These are phyloP conservation scores for Formica aserva DNA, from an alignment of 2,888 invertebrate genomes.

Conservation along the genomic window DNA sequence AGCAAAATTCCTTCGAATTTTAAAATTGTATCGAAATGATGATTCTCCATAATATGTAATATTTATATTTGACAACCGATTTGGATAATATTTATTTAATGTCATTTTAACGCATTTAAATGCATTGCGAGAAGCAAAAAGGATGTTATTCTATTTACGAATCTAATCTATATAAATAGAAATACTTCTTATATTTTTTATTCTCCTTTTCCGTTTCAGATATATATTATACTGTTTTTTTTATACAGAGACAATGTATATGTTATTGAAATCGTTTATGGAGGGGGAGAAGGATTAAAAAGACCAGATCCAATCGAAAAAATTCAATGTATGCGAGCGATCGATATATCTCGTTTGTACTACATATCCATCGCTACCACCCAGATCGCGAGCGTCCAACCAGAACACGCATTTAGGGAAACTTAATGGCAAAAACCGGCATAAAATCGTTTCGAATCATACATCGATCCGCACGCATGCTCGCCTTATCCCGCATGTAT, in stretches of 20 bases:
- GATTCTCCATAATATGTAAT: not conserved
- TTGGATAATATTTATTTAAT: not conserved
- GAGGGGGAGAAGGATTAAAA: not conserved
- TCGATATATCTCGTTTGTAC: conserved; percentile 40
- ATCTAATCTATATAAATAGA: not conserved
- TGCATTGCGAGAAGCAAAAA: not conserved
- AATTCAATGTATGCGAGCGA: conserved; percentile 18
- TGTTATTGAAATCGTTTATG: conserved; percentile 22
- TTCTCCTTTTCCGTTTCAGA: not conserved
- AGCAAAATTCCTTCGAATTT: not conserved
- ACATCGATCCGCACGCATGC: conserved; percentile 61
- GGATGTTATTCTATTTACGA: not conserved
- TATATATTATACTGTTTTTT: too few relatives aligned
- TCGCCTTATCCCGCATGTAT: conserved; percentile 79
- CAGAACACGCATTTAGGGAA: conserved; percentile 80
- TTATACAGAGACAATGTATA: not conserved
- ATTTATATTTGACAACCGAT: not conserved
- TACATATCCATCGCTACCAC: conserved; percentile 27
- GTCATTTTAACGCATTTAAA: not conserved
- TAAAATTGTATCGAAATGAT: not conserved
- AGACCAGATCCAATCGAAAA: conserved; percentile 22
- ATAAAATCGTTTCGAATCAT: conserved; percentile 76
- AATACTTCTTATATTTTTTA: not conserved
- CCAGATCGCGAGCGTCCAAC: conserved; percentile 6
- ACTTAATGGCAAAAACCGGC: conserved; percentile 80